Evolutionary conservation across 2,797 vertebrate genomes (phyloP), one percentile per base, ranked within the genome.

Genomic region (Takifugu ocellatus): DNA sequence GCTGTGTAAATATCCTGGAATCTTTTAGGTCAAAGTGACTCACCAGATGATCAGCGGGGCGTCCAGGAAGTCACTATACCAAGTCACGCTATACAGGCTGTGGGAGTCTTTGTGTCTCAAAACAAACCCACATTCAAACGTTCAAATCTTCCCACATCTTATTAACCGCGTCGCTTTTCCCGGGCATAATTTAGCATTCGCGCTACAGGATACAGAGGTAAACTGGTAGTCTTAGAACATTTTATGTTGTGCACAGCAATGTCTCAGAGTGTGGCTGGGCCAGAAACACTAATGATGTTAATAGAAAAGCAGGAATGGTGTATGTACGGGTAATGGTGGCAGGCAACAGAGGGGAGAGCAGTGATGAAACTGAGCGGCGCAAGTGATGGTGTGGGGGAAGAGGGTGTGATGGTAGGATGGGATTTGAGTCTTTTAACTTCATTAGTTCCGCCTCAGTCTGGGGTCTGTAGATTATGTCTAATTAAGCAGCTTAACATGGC

Each of bases 401-500:
- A 80, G 78, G 78, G 77, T 73, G 81, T 78, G 86, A 89, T 87
- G 84, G 74, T 74, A 78, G 83, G 81, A 90, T 84, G 88, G 87
- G 89, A 92, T 92, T 90, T 91, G 84, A 81, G 84, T 83, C 86
- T 88, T 89, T 90, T 90, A 90, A 91, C 86, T 89, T 90, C 87
- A 91, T 91, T 91, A 91, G 89, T 88, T 88, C 87, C 66, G 86
- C 88, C 83, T 90, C 89, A 85, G 89, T 87, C 89, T 88, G 89
- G 86, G 85, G 89, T 84, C 84, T 87, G 84, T 90, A 92, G 90
- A 93, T 92, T 91, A 92, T 85, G 88, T 88, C 89, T 91, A 93
- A 93, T 93, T 92, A 92, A 92, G 89, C 81, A 89, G 90, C 89
- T 93, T 92, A 93, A 84, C 81, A 69, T 84, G 87, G 87, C 83